Evolutionary conservation across 2,113 vertebrate species (phyloP).

Genomic region (Okapia johnstoni): DNA sequence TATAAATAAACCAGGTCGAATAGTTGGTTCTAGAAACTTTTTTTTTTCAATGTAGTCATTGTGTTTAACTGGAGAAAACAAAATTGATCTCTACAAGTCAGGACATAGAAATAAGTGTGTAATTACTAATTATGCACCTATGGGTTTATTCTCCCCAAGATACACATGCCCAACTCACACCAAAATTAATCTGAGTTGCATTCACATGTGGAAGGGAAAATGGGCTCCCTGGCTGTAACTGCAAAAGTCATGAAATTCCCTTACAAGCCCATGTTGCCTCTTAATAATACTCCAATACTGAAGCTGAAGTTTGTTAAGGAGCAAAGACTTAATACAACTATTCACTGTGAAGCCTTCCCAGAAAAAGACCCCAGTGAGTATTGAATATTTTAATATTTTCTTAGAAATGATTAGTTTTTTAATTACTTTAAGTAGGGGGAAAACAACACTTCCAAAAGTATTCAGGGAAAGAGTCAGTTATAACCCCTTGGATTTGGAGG

Average conservation of each 20-base stretch:
- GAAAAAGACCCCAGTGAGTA: constrained; percentile 63
- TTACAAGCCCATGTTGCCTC: constrained; percentile 64
- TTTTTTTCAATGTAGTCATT: constrained; percentile 47
- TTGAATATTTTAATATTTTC: constrained; percentile 71
- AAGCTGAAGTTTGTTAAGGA: constrained; percentile 36
- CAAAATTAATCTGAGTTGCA: constrained; percentile 49
- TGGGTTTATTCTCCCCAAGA: constrained; percentile 52
- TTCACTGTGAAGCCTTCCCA: constrained; percentile 37
- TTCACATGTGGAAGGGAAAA: background rate
- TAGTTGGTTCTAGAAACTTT: background rate
- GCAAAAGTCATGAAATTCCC: constrained; percentile 47
- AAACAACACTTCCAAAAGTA: background rate
- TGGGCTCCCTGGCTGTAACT: background rate
- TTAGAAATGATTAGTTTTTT: constrained; percentile 69
- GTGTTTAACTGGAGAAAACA: constrained; percentile 45
- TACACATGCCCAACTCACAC: constrained; percentile 9
- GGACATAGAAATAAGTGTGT: constrained; percentile 47
- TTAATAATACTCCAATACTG: constrained; percentile 54
- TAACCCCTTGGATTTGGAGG: background rate
- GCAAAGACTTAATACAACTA: constrained; percentile 48
- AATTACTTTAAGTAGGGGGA: constrained; percentile 54
- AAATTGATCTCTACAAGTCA: background rate
- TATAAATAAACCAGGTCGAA: constrained; percentile 8
- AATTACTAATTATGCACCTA: constrained; percentile 53
- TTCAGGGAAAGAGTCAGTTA: constrained; percentile 15